Evolutionary conservation across 1,140 invertebrate genomes (phyloP), one percentile per base, ranked within the genome.

Genomic region (Papilio polyxenes): DNA sequence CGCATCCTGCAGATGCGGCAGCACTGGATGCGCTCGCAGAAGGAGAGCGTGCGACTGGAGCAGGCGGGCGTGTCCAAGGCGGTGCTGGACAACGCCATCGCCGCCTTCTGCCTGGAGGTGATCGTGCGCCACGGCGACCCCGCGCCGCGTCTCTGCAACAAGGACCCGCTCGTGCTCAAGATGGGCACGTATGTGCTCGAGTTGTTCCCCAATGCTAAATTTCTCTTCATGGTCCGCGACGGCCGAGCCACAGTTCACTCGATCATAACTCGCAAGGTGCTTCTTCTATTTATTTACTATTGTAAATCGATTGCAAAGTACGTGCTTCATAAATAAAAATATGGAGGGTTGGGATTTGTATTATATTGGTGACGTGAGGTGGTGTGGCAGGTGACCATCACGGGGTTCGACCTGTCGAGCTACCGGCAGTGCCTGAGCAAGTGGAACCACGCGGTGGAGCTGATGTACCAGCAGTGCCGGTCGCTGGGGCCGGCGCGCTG

Each of bases 201-300:
- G 85, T 94, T 97, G 69, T 97, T 97, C 91, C 97, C 97, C 82
- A 97, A 97, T 90, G 96, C 98, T 53, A 99, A 99, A 95, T 99
- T 99, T 95, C 96, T 99, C 86, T 98, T 99, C 92, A 99, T 99
- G 98, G 97, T 99, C 76, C 96, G 99, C 85, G 99, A 99, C 93
- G 99, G 99, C 4, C 96, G 99, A 80, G 99, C 99, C 49, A 99
- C 98, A 11, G 98, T 99, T 77, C 98, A 99, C 95, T 99, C 99
- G 77, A 99, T 99, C 91, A 98, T 99, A 93, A 98, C 98, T n/a
- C 96, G 99, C 89, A 98, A 98, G 96, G 97, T 97, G 62, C 9
- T 20, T 3, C 0, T 74, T 44, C 7, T 74, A 17, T 74, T 69
- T 31, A 69, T n/a, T 37, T 9, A 8, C 6, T 37, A 31, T 69